Conservation (phyloP, 2,113 vertebrate species). For the Mirounga angustirostris region DNA sequence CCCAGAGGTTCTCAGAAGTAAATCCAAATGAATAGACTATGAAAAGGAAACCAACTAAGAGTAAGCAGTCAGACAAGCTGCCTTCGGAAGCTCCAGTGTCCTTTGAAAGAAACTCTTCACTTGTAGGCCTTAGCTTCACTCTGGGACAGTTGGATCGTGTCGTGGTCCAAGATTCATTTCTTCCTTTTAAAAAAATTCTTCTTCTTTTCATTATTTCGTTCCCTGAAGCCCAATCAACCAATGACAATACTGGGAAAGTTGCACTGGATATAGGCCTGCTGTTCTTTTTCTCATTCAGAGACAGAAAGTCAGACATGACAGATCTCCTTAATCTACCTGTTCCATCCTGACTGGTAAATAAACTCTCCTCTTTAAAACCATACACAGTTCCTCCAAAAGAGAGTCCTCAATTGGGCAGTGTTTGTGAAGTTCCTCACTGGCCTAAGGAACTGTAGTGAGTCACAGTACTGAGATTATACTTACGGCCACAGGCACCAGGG, state of each 20-base stretch:
- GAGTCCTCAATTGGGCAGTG: not conserved
- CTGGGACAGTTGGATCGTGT: not conserved
- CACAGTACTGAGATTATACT: not conserved
- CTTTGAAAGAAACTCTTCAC: conserved; percentile 19
- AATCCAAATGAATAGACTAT: not conserved
- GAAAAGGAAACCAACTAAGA: conserved; percentile 6
- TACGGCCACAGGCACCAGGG: not conserved
- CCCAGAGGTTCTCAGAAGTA: not conserved
- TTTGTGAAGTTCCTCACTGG: not conserved
- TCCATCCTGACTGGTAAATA: not conserved
- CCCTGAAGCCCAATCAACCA: conserved; percentile 24
- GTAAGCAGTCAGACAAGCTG: not conserved
- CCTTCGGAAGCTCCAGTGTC: not conserved
- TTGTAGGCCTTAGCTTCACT: not conserved
- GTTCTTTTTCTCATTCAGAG: conserved; percentile 50
- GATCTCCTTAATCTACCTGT: not conserved
- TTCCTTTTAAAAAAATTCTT: not conserved
- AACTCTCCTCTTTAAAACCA: not conserved
- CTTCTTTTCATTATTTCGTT: not conserved
- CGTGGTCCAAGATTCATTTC: not conserved
- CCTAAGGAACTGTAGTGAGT: not conserved
- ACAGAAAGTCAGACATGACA: not conserved
- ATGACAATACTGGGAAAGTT: not conserved
- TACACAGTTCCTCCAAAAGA: not conserved
- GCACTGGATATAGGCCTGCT: not conserved